Base-by-base conservation (phyloP, 2,888 invertebrate species). In the Melikaiella ostensackeni region DNA sequence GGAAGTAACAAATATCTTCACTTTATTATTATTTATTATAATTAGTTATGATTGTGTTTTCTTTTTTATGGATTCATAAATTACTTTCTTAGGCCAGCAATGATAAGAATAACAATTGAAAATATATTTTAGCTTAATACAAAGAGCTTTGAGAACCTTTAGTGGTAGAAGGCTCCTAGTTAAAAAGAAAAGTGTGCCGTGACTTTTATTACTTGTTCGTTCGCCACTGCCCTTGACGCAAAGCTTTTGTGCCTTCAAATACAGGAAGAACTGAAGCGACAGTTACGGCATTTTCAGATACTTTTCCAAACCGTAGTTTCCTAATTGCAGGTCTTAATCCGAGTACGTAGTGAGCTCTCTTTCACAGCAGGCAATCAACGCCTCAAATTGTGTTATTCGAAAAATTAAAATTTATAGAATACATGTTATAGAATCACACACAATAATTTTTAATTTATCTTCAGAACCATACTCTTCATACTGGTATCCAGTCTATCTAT, bases 221-320 rank as follows among this genome's bases (percentile, higher is more conserved):
- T 55, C 50, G 21, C 21, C 21, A 55, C 50, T 55, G 50, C 9
- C 50, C 50, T n/a, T 55, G 50, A 55, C 50, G 50, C 50, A 1
- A 55, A 50, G 50, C 50, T 55, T 55, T 55, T 55, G 50, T 55
- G 50, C 9, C 50, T 55, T 55, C 21, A 55, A 55, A 55, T 55
- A 55, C n/a, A 55, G 50, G 21, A 55, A 21, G 50, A 21, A 55
- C n/a, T 55, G n/a, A 55, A 55, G 9, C 50, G 50, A 55, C 50
- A 21, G 50, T 55, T 21, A 55, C 21, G 50, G 50, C 8, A 55
- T 21, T 55, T 21, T 21, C 50, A 55, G n/a, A n/a, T 21, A 55
- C 50, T 55, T 55, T 55, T 42, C 30, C n/a, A 21, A 55, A n/a
- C n/a, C 9, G 50, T 3, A 21, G n/a, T 55, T 55, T 55, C n/a